Percentiles rank a stretch among this genome's conserved stretches.
Conservation (phyloP, 2,888 invertebrate species). For the Thelaira solivaga region DNA sequence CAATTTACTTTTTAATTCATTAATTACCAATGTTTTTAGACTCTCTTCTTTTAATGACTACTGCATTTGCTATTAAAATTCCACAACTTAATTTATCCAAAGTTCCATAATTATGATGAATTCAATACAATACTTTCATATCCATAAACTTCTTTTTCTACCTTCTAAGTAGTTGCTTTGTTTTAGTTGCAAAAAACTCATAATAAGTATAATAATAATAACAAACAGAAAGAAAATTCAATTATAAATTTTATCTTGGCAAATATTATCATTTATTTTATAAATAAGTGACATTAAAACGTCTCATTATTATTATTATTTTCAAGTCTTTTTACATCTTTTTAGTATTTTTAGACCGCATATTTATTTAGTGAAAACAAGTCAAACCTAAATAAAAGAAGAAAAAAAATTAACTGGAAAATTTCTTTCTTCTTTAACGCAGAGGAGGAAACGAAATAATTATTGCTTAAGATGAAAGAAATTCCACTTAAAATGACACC, state of each 20-base stretch:
- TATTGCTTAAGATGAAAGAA: constrained; percentile 13
- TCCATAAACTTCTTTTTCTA: not conserved
- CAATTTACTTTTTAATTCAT: too few relatives aligned
- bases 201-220: too few relatives aligned
- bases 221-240: constrained; percentile 9
- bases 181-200: too few relatives aligned
- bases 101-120: not conserved
- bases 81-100: not conserved
- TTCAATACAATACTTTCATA: not conserved
- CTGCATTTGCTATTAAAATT: too few relatives aligned
- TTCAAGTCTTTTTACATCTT: not conserved
- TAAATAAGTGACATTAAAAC: constrained; percentile 15
- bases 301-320: not conserved
- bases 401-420: not conserved
- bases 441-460: constrained; percentile 1
- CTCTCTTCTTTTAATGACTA: too few relatives aligned
- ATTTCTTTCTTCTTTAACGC: not conserved
- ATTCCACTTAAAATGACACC: not conserved
- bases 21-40: too few relatives aligned
- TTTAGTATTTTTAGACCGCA: not conserved
- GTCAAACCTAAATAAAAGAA: not conserved
- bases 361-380: constrained; percentile 15
- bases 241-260: not conserved
- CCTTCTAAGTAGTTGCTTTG: not conserved
- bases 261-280: constrained; percentile 9